These are phyloP conservation scores for Sphaerophoria rueppellii DNA, from an alignment of 2,888 invertebrate genomes.

Conservation along the genomic window DNA sequence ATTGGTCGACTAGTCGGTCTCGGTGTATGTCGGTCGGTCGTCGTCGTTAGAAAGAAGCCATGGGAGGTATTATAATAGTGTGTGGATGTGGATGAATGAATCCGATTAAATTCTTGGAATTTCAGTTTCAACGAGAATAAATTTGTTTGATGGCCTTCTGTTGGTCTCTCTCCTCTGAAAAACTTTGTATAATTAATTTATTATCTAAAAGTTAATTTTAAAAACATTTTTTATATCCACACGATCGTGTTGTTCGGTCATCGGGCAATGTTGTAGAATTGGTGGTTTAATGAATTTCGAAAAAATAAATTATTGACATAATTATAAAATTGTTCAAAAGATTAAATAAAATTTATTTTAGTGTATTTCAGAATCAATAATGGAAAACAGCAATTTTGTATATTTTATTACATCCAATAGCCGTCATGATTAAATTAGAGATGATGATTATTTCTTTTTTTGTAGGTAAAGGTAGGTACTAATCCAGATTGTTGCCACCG, in stretches of 20 bases:
- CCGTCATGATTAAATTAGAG: conserved; percentile 21
- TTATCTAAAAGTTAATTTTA: conserved; percentile 20
- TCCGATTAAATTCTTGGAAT: conserved; percentile 60
- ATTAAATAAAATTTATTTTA: conserved; percentile 17
- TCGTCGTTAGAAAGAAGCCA: conserved; percentile 54
- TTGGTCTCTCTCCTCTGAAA: conserved; percentile 6
- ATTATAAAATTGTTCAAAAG: conserved; percentile 27
- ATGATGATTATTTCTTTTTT: neutral
- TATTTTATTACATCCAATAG: conserved; percentile 7
- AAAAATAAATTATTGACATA: conserved; percentile 30
- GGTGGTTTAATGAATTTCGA: neutral
- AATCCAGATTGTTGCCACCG: conserved; percentile 23
- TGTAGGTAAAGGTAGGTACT: conserved; percentile 10
- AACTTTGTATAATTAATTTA: conserved; percentile 50
- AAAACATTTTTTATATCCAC: conserved; percentile 9
- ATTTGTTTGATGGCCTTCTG: conserved; percentile 43
- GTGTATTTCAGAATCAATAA: conserved; percentile 10
- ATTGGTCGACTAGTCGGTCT: neutral
- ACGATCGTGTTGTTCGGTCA: neutral
- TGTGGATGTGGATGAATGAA: conserved; percentile 53
- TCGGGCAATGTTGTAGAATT: neutral
- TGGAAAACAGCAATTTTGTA: conserved; percentile 13
- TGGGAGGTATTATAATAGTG: conserved; percentile 52
- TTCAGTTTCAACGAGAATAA: conserved; percentile 53
- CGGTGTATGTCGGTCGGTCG: neutral